Percentiles rank a stretch among this genome's conserved stretches.
These are phyloP conservation scores for Channallabes apus DNA, from an alignment of 2,797 vertebrate genomes.

Conservation along the genomic window DNA sequence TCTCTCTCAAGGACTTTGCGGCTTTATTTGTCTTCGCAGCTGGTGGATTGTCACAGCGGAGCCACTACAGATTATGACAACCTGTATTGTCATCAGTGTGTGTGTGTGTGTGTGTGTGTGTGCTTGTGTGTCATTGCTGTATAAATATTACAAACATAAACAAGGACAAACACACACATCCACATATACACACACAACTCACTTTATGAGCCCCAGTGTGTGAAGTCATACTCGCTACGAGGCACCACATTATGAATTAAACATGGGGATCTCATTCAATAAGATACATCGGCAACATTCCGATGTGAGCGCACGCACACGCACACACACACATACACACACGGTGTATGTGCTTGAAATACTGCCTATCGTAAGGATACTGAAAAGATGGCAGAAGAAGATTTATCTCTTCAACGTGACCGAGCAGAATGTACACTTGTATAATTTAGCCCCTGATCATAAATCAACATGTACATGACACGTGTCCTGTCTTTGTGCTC, in stretches of 20 bases:
- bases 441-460: neutral
- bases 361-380: neutral
- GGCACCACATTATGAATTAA: conserved; percentile 42
- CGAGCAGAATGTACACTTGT: neutral
- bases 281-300: conserved; percentile 25
- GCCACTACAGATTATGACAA: conserved; percentile 42
- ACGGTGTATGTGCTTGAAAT: neutral
- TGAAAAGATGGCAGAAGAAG: neutral
- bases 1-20: conserved; percentile 4
- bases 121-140: conserved; percentile 6
- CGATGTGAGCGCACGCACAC: neutral
- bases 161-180: conserved; percentile 24
- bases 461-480: neutral
- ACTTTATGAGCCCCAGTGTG: conserved; percentile 9
- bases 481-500: neutral
- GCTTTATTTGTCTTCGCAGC: conserved; percentile 7
- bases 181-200: conserved; percentile 12
- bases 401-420: too few species aligned
- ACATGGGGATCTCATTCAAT: conserved; percentile 47
- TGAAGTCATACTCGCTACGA: conserved; percentile 4
- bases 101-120: neutral
- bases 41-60: conserved; percentile 30
- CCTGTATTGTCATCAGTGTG: conserved; percentile 28
- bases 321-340: conserved; percentile 13
- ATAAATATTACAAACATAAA: neutral